Conservation (phyloP, 2,888 invertebrate genomes). For the Blastobasis adustella region DNA sequence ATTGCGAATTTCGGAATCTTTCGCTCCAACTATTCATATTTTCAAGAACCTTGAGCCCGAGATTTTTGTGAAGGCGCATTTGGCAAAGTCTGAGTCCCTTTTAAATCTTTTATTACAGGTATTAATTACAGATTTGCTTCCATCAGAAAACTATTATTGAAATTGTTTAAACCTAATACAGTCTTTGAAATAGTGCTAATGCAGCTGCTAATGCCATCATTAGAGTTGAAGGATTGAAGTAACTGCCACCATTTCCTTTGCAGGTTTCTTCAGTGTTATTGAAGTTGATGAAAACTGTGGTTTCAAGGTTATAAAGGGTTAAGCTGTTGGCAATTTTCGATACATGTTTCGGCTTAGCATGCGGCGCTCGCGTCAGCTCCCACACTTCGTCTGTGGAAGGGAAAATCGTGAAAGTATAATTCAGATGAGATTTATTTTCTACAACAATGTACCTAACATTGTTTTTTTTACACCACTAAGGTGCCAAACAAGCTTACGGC, state of each 20-base stretch:
- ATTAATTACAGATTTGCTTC: too few species aligned
- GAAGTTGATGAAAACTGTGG: slow-evolving; percentile 40
- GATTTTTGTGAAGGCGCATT: too few species aligned
- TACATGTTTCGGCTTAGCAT: slow-evolving; percentile 49
- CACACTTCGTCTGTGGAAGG: slow-evolving; percentile 55
- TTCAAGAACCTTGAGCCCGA: too few species aligned
- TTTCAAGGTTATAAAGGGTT: slow-evolving; percentile 41
- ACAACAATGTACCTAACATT: too few species aligned
- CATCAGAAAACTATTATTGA: neutral
- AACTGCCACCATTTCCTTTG: slow-evolving; percentile 36
- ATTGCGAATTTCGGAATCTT: too few species aligned
- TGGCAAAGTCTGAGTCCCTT: too few species aligned
- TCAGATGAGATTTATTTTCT: too few species aligned
- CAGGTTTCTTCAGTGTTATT: slow-evolving; percentile 59
- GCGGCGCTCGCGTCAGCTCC: slow-evolving; percentile 54
- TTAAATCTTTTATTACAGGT: too few species aligned
- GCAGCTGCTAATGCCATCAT: slow-evolving; percentile 47
- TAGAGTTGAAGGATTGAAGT: slow-evolving; percentile 37
- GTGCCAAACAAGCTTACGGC: too few species aligned
- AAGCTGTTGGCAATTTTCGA: slow-evolving; percentile 46
- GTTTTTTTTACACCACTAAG: too few species aligned
- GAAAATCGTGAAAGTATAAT: neutral
- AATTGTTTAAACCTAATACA: slow-evolving; percentile 26
- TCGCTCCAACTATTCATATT: too few species aligned
- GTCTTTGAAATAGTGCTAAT: slow-evolving; percentile 38